Evolutionary conservation across 2,113 vertebrate species (phyloP).

Genomic region (Phocoena sinus): DNA sequence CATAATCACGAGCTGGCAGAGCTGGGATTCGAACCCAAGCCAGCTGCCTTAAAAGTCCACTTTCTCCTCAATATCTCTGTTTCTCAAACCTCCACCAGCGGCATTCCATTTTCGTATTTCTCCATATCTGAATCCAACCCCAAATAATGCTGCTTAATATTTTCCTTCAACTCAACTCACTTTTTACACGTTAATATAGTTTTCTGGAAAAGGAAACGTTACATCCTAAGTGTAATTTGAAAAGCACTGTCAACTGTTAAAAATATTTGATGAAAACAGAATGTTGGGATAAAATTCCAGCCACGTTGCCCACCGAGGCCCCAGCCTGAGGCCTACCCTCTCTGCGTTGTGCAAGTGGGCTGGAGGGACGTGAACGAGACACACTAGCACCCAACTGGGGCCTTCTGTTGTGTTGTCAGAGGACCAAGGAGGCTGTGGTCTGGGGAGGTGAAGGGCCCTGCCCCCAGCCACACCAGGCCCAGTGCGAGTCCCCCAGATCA

Average conservation of each 20-base stretch:
- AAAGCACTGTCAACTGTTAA: neutral
- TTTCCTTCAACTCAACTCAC: neutral
- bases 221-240: neutral
- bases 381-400: accelerated
- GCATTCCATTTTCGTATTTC: neutral
- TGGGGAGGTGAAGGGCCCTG: neutral
- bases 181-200: neutral
- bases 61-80: neutral
- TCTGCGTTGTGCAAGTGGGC: accelerated
- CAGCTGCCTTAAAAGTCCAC: neutral
- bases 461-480: too few species aligned
- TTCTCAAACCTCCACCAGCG: neutral
- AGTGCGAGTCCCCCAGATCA: accelerated
- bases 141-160: neutral
- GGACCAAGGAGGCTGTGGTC: constrained; percentile 75
- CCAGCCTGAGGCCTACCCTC: neutral
- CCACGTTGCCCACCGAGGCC: accelerated
- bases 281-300: neutral
- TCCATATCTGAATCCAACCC: neutral
- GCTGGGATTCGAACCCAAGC: neutral
- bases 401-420: neutral
- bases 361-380: neutral
- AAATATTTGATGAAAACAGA: neutral
- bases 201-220: neutral
- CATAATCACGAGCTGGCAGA: neutral